Base-by-base conservation (phyloP, 2,797 vertebrate species). In the Poecile montanus region DNA sequence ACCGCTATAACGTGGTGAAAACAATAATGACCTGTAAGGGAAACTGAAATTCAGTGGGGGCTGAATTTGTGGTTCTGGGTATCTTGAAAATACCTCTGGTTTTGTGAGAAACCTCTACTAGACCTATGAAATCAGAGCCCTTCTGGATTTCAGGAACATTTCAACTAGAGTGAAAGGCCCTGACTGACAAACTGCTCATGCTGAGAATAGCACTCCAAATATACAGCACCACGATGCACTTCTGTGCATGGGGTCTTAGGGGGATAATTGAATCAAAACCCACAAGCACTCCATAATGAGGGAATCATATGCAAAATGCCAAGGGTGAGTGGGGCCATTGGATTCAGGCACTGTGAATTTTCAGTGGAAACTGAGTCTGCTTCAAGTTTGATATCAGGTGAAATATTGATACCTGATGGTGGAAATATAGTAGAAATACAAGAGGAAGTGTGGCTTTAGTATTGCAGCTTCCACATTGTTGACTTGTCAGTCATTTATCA, bases 71-170 rank as follows among this genome's bases (percentile, higher is more conserved):
- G 65, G 75, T 89, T 94, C 88, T 95, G 73, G 53, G 21, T 93
- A 61, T 47, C 78, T 92, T 85, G 81, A 94, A 94, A 90, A 76
- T 81, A 85, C 47, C 78, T 83, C 58, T 75, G 10, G 10, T 86
- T 97, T 86, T 92, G 53, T 94, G 89, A 96, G 91, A 94, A 94
- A 88, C 57, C 38, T 91, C 40, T 81, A 44, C 32, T 42, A 80
- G 60, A 79, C 38, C 30, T 25, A 57, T 54, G 60, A 87, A 91
- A 91, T 90, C 63, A 74, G 60, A 50, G 15, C 29, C 54, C 23
- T 58, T 72, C 44, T 83, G 78, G 68, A 60, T 90, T 93, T 86
- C 62, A 86, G 32, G 56, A 90, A 86, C 15, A 2, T 93, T 76
- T 90, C 73, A 93, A 86, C 70, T 67, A 8, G 38, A 67, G 53